phyloP scores from a whole-genome alignment of 2,113 vertebrate genomes.

The Uria aalge region DNA sequence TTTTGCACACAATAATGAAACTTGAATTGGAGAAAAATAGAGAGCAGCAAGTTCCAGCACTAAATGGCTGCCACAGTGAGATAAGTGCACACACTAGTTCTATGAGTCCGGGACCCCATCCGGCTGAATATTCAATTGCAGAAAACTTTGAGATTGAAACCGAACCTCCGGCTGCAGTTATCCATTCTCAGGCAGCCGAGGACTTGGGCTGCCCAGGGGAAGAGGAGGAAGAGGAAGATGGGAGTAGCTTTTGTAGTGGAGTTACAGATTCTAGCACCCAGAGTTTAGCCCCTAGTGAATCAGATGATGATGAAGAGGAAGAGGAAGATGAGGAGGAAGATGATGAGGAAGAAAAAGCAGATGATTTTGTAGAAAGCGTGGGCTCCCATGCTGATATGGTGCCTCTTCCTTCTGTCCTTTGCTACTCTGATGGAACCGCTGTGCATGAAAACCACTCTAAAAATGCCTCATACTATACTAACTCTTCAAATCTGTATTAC shows the following conservation, averaged over 20 bases:
- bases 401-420: constrained; percentile 87
- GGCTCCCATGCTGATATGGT: constrained; percentile 76
- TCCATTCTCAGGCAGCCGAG: constrained; percentile 87
- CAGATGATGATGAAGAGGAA: constrained; percentile 90
- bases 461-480: constrained; percentile 85
- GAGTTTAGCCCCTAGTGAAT: constrained; percentile 93
- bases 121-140: constrained; percentile 85
- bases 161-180: constrained; percentile 81
- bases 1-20: constrained; percentile 99
- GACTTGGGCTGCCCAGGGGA: constrained; percentile 87
- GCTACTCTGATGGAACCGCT: constrained; percentile 84
- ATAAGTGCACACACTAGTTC: constrained; percentile 78
- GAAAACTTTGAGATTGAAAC: constrained; percentile 83
- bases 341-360: constrained; percentile 83
- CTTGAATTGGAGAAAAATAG: constrained; percentile 96
- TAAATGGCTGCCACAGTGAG: constrained; percentile 86
- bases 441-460: constrained; percentile 86
- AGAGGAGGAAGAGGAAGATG: constrained; percentile 93
- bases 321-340: constrained; percentile 78
- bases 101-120: constrained; percentile 80
- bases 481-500: constrained; percentile 89
- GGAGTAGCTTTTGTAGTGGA: constrained; percentile 93
- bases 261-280: constrained; percentile 96
- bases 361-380: constrained; percentile 80
- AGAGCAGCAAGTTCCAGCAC: constrained; percentile 85